Percentiles rank a stretch among this genome's conserved stretches.
These are phyloP conservation scores for Micronycteris hirsuta DNA, from an alignment of 2,113 vertebrate species.

Conservation along the genomic window DNA sequence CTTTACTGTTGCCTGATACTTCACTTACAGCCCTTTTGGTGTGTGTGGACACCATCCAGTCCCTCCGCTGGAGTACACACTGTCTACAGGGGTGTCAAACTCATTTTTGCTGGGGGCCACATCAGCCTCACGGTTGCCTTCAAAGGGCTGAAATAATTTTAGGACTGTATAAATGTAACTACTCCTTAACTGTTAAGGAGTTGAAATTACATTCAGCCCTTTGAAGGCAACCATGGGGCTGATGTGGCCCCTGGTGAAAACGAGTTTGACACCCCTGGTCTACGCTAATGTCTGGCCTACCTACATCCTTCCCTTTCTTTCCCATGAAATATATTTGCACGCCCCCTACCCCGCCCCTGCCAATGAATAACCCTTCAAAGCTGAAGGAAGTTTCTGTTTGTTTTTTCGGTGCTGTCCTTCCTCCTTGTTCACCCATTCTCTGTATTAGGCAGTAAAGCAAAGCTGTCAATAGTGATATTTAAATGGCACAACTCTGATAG, in stretches of 20 bases:
- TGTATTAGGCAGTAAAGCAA: not conserved
- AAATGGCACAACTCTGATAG: not conserved
- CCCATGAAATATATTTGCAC: not conserved
- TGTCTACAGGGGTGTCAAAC: no score
- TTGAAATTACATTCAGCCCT: no score
- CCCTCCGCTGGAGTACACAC: not conserved
- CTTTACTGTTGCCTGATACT: not conserved
- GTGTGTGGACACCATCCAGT: rapidly evolving
- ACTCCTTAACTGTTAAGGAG: no score
- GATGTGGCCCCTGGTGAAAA: no score
- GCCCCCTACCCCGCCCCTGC: no score
- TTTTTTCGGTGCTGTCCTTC: not conserved
- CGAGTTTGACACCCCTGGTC: no score
- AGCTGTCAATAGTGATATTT: not conserved
- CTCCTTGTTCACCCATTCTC: not conserved
- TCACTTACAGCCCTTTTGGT: not conserved
- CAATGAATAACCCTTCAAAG: not conserved
- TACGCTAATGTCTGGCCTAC: no score
- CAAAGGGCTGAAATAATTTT: no score
- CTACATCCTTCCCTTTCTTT: not conserved
- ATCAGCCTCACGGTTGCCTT: no score
- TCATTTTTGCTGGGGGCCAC: no score
- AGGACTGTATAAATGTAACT: no score
- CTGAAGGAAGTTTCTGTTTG: not conserved
- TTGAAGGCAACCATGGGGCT: no score